phyloP scores from a whole-genome alignment of 2,888 invertebrate species.

The Abscondita cerata region DNA sequence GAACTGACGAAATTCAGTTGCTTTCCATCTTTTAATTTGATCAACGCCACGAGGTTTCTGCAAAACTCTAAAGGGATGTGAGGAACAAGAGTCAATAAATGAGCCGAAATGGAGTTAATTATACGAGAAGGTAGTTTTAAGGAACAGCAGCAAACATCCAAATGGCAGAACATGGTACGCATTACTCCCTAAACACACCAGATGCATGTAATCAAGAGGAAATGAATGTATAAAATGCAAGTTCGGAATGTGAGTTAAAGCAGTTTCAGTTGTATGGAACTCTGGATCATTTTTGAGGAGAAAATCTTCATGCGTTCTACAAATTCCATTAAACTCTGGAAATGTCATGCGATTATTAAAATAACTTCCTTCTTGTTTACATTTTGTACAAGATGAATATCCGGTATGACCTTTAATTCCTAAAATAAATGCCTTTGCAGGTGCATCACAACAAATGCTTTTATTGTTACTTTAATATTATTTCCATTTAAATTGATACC shows the following conservation, averaged over 20 bases:
- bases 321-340: background rate
- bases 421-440: slow-evolving; percentile 22
- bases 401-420: slow-evolving; percentile 23
- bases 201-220: slow-evolving; percentile 14
- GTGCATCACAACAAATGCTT: slow-evolving; percentile 29
- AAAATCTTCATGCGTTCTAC: slow-evolving; percentile 7
- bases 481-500: slow-evolving; percentile 11
- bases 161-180: background rate
- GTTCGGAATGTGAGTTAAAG: background rate
- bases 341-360: slow-evolving; percentile 11
- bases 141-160: slow-evolving; percentile 6
- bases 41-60: slow-evolving; percentile 24
- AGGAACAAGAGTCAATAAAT: background rate
- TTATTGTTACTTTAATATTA: background rate
- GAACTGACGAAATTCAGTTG: slow-evolving; percentile 29
- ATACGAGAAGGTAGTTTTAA: background rate
- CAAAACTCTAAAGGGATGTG: background rate
- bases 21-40: slow-evolving; percentile 34
- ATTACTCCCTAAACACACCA: slow-evolving; percentile 6
- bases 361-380: slow-evolving; percentile 16
- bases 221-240: background rate
- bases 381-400: slow-evolving; percentile 23
- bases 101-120: background rate
- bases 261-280: background rate
- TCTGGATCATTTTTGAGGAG: background rate